Evolutionary conservation across 2,113 vertebrate genomes (phyloP).

Genomic region (Podarcis cretensis): DNA sequence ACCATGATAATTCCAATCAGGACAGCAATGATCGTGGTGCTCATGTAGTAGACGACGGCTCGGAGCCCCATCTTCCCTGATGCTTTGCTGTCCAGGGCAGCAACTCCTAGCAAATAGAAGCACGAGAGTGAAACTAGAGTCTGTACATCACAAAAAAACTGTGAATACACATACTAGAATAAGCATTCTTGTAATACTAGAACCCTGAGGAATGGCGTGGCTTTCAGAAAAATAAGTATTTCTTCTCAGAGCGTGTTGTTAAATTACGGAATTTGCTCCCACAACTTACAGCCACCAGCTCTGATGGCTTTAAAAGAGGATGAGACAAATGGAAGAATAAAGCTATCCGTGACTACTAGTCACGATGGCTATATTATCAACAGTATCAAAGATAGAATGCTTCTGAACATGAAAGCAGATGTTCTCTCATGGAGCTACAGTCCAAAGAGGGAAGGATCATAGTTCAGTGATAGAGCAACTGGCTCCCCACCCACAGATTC

Average conservation of each 20-base stretch:
- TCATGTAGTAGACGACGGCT: conserved; percentile 95
- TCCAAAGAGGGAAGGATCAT: too few species aligned
- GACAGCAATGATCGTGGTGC: conserved; percentile 94
- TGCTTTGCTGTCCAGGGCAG: conserved; percentile 93
- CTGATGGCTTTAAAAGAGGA: neutral
- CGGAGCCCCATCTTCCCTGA: conserved; percentile 96
- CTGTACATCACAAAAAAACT: conserved; percentile 39
- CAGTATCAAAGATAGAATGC: neutral
- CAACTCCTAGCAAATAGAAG: conserved; percentile 87
- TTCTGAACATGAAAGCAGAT: too few species aligned
- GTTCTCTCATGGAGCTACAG: too few species aligned
- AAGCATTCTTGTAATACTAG: neutral
- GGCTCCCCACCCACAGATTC: too few species aligned
- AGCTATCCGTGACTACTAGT: neutral
- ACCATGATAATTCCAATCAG: conserved; percentile 96
- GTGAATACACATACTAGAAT: neutral
- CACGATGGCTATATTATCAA: neutral
- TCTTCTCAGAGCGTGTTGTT: neutral
- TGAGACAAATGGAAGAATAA: neutral
- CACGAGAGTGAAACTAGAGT: conserved; percentile 41
- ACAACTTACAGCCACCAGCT: neutral
- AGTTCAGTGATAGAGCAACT: too few species aligned
- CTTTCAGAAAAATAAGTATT: neutral
- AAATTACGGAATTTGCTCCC: neutral
- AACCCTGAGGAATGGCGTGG: neutral